phyloP scores from a whole-genome alignment of 2,888 invertebrate species.

The Xylophagus ater region DNA sequence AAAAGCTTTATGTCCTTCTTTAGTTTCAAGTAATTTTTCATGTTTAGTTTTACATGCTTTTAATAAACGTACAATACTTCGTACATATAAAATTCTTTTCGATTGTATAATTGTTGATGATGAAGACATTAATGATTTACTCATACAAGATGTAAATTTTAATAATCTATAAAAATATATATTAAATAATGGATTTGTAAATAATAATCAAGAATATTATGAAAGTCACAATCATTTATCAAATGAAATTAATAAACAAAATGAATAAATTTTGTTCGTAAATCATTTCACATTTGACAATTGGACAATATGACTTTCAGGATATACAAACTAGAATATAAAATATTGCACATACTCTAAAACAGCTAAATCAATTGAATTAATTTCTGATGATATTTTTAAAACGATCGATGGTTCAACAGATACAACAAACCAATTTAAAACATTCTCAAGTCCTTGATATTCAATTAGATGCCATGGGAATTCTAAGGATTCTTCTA shows the following conservation, averaged over 20 bases:
- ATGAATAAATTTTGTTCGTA: neutral
- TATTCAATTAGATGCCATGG: conserved; percentile 56
- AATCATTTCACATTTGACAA: too few species aligned
- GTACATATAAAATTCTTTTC: conserved; percentile 35
- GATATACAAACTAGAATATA: too few species aligned
- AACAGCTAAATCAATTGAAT: conserved; percentile 47
- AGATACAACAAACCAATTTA: conserved; percentile 64
- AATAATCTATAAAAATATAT: conserved; percentile 10
- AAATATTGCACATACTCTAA: conserved; percentile 44
- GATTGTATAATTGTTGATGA: conserved; percentile 26
- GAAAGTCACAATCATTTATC: too few species aligned
- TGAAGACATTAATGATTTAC: conserved; percentile 20
- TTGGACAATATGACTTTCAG: too few species aligned
- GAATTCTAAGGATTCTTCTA: conserved; percentile 50
- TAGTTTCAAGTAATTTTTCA: conserved; percentile 29
- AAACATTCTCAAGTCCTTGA: conserved; percentile 49
- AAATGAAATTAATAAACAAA: too few species aligned
- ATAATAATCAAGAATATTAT: too few species aligned
- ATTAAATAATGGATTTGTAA: too few species aligned
- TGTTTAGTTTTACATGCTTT: conserved; percentile 32
- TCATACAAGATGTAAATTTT: conserved; percentile 15
- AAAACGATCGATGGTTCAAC: conserved; percentile 59
- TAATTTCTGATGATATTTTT: conserved; percentile 38
- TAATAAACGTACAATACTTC: conserved; percentile 31
- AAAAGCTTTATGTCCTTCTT: conserved; percentile 30